phyloP scores from a whole-genome alignment of 2,797 vertebrate species.

The Dicrostonyx torquatus region DNA sequence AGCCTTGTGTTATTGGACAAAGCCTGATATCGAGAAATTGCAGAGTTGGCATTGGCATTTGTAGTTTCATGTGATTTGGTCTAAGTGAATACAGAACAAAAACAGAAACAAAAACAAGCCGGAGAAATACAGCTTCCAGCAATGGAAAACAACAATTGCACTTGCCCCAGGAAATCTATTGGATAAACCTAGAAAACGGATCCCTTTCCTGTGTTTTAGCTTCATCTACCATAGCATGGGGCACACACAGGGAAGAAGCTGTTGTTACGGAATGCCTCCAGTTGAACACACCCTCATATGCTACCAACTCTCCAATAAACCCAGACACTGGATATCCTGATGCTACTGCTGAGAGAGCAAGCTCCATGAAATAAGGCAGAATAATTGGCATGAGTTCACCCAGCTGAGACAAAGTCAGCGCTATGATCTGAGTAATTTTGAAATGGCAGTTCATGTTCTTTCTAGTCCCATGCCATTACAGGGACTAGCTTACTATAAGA shows the following conservation, averaged over 20 bases:
- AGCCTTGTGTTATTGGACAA: not conserved
- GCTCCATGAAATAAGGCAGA: not conserved
- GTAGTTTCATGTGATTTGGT: not conserved
- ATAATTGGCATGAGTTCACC: not conserved
- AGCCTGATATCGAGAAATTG: not conserved
- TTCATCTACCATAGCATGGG: not conserved
- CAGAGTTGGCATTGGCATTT: not conserved
- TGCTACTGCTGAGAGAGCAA: not conserved
- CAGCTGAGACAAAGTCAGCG: not conserved
- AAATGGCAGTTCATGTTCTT: not conserved
- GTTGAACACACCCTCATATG: not conserved
- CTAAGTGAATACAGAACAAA: not conserved
- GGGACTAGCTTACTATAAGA: not conserved
- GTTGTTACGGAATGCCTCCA: not conserved
- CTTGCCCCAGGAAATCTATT: not conserved
- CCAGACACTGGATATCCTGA: not conserved
- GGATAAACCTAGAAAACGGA: not conserved
- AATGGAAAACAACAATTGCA: not conserved
- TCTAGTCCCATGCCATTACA: not conserved
- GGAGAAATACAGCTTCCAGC: not conserved
- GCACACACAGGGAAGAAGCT: not conserved
- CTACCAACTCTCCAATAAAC: not conserved
- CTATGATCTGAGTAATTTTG: not conserved
- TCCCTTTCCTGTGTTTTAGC: not conserved
- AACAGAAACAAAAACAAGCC: not conserved